Evolutionary conservation across 2,888 invertebrate species (phyloP).

Genomic region (Melinaea marsaeus): DNA sequence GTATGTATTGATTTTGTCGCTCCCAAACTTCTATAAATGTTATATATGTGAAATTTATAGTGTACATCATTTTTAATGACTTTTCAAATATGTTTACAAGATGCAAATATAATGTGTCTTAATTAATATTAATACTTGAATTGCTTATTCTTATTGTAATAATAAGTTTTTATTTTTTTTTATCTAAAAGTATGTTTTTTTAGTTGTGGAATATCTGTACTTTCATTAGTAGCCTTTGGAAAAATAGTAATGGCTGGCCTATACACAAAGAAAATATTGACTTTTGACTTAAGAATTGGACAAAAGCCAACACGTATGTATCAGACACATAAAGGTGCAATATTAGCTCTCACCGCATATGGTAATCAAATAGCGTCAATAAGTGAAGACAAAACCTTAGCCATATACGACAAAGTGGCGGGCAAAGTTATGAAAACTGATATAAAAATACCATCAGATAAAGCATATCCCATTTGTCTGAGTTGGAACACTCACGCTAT

Average conservation of each 20-base stretch:
- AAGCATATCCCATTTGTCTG: slow-evolving; percentile 64
- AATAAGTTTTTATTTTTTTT: slow-evolving; percentile 7
- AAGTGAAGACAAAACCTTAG: slow-evolving; percentile 78
- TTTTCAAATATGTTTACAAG: no score
- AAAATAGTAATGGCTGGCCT: slow-evolving; percentile 74
- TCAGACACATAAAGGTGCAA: slow-evolving; percentile 73
- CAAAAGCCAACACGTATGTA: slow-evolving; percentile 59
- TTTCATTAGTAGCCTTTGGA: slow-evolving; percentile 70
- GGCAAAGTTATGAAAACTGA: slow-evolving; percentile 60
- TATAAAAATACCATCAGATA: slow-evolving; percentile 58
- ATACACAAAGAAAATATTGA: slow-evolving; percentile 73
- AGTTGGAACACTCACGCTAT: slow-evolving; percentile 63
- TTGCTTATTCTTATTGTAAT: no score
- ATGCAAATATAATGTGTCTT: no score
- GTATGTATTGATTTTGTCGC: slow-evolving; percentile 41
- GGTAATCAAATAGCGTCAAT: slow-evolving; percentile 75
- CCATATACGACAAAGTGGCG: slow-evolving; percentile 76
- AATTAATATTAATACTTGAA: no score
- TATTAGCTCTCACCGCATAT: slow-evolving; percentile 59
- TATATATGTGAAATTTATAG: background rate
- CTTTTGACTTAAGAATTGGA: slow-evolving; percentile 73
- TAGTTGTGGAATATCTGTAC: slow-evolving; percentile 73
- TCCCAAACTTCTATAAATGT: background rate
- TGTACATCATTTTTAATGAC: no score
- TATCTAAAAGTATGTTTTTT: slow-evolving; percentile 33